Conservation (phyloP, 2,888 invertebrate species). For the Agrotis segetum region DNA sequence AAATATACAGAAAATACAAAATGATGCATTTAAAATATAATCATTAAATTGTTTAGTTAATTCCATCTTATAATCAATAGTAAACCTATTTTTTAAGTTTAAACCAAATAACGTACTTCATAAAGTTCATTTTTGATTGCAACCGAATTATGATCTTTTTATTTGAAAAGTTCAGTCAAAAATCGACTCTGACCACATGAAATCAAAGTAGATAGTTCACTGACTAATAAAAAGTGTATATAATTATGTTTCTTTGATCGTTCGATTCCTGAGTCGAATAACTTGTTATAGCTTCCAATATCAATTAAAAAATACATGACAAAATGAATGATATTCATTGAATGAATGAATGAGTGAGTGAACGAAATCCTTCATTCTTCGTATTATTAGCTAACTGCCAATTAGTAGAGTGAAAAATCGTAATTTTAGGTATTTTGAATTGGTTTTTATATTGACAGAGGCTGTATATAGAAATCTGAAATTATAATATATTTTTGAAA, state of each 20-base stretch:
- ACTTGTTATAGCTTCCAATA: constrained; percentile 1
- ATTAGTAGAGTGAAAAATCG: constrained; percentile 3
- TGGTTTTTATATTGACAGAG: constrained; percentile 5
- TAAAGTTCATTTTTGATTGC: no score
- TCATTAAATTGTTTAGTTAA: not conserved
- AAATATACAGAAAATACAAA: constrained; percentile 19
- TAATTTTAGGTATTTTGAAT: constrained; percentile 16
- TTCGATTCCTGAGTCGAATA: no score
- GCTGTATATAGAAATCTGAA: constrained; percentile 32
- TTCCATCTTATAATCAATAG: no score
- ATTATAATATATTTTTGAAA: constrained; percentile 27
- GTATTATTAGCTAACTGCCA: constrained; percentile 32
- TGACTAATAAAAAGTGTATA: no score
- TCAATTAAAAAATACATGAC: constrained; percentile 36
- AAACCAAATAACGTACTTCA: no score
- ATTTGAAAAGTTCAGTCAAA: no score
- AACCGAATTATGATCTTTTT: no score
- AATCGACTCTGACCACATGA: no score
- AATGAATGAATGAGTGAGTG: constrained; percentile 26
- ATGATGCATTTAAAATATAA: constrained; percentile 32
- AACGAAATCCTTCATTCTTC: constrained; percentile 20
- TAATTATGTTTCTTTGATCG: no score
- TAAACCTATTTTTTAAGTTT: no score
- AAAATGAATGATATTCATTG: constrained; percentile 21
- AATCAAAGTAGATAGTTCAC: no score